Percentiles rank a stretch among this genome's conserved stretches.
These are phyloP conservation scores for Chlorodrepanis virens DNA, from an alignment of 2,113 vertebrate species.

Conservation along the genomic window DNA sequence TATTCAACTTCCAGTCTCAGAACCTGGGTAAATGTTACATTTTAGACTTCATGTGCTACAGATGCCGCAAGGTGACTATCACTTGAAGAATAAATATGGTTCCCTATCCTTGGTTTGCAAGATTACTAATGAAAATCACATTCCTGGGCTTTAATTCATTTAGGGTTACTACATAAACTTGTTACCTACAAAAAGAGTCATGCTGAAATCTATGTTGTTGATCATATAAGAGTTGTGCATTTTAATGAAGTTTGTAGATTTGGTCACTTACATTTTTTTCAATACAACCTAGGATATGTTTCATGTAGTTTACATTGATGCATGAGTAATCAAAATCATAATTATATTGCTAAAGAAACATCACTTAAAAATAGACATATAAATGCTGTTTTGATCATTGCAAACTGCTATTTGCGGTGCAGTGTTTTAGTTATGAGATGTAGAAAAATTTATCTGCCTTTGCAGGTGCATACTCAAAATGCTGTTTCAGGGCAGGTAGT, in stretches of 20 bases:
- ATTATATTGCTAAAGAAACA: slow-evolving; percentile 36
- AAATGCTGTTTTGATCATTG: slow-evolving; percentile 36
- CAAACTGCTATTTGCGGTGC: slow-evolving; percentile 50
- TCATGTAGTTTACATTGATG: not conserved
- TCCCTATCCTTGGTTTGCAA: not conserved
- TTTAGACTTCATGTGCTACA: not conserved
- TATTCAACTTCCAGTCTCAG: not conserved
- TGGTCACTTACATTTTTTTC: not conserved
- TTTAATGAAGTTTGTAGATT: not conserved
- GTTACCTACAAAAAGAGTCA: not conserved
- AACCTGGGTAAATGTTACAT: not conserved
- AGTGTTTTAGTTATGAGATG: slow-evolving; percentile 48
- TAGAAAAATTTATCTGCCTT: slow-evolving; percentile 52
- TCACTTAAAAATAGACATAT: slow-evolving; percentile 28
- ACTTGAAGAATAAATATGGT: not conserved
- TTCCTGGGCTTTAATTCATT: not conserved
- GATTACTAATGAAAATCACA: not conserved
- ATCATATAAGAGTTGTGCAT: not conserved
- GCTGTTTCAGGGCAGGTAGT: slow-evolving; percentile 25
- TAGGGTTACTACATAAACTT: not conserved
- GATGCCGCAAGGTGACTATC: not conserved
- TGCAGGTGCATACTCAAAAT: slow-evolving; percentile 37
- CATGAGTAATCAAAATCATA: slow-evolving; percentile 18
- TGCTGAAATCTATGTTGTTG: not conserved
- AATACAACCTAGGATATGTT: not conserved